Percentiles rank a stretch among this genome's conserved stretches.
Conservation (phyloP, 2,113 vertebrate species). For the Bujurquina vittata region DNA sequence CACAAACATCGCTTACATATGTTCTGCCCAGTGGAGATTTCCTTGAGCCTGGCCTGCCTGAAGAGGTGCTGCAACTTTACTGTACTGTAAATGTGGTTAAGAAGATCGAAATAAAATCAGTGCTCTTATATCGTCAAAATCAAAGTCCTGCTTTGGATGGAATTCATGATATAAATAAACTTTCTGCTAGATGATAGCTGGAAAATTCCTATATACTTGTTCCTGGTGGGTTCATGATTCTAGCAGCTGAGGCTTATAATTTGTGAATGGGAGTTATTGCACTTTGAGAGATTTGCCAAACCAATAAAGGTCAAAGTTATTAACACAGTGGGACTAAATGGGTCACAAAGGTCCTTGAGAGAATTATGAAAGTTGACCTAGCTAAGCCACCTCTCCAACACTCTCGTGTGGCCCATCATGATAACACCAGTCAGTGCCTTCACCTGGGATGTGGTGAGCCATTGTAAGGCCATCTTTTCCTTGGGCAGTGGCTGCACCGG, state of each 20-base stretch:
- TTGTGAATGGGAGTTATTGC: slow-evolving; percentile 15
- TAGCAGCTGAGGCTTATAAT: not conserved
- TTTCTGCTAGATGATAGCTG: not conserved
- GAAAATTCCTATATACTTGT: not conserved
- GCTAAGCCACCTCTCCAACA: slow-evolving; percentile 39
- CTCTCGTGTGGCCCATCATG: slow-evolving; percentile 16
- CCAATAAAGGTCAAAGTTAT: slow-evolving; percentile 57
- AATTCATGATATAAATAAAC: not conserved
- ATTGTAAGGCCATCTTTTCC: not conserved
- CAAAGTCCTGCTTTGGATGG: not conserved
- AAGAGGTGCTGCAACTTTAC: not conserved
- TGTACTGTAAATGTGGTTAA: not conserved
- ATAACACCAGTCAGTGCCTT: slow-evolving; percentile 18
- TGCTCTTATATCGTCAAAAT: not conserved
- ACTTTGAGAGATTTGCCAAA: not conserved
- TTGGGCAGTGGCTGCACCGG: too few relatives aligned
- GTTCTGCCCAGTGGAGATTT: not conserved
- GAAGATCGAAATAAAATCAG: not conserved
- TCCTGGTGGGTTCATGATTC: slow-evolving; percentile 1
- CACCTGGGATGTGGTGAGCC: not conserved
- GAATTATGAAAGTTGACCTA: slow-evolving; percentile 43
- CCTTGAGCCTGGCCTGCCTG: not conserved
- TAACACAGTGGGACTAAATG: slow-evolving; percentile 49
- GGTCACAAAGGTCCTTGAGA: slow-evolving; percentile 48
- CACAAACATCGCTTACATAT: not conserved